phyloP scores from a whole-genome alignment of 1,140 invertebrate species.

The Cotesia chilonis region DNA sequence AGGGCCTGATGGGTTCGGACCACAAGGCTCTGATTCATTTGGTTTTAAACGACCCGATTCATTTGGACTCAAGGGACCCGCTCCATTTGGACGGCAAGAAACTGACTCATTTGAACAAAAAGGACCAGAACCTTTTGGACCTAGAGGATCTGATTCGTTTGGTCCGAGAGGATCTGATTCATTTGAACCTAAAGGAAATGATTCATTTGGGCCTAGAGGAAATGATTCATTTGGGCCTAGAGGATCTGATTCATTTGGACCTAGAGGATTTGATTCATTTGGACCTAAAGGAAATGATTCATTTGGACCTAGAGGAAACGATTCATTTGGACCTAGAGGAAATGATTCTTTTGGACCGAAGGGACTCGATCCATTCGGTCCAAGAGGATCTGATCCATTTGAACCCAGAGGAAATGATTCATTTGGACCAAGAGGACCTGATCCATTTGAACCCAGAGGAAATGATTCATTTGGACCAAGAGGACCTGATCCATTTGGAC shows the following conservation, averaged over 20 bases:
- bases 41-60: constrained; percentile 33
- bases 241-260: constrained; percentile 38
- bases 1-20: background rate
- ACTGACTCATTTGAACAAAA: constrained; percentile 1
- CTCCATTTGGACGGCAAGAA: background rate
- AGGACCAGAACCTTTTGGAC: constrained; percentile 4
- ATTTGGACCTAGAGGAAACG: background rate
- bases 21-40: constrained; percentile 29
- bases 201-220: constrained; percentile 32
- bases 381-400: constrained; percentile 39
- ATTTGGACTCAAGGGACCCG: constrained; percentile 29
- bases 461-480: constrained; percentile 26
- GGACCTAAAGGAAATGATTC: constrained; percentile 42
- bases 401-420: constrained; percentile 35
- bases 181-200: constrained; percentile 35
- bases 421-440: constrained; percentile 32
- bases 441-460: constrained; percentile 21
- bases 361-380: constrained; percentile 35
- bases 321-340: constrained; percentile 21
- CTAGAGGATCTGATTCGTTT: constrained; percentile 5
- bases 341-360: constrained; percentile 24
- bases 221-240: constrained; percentile 32
- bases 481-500: background rate
- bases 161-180: constrained; percentile 6
- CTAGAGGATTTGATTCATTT: constrained; percentile 28